Conservation (phyloP, 2,797 vertebrate genomes). For the Heliangelus exortis region DNA sequence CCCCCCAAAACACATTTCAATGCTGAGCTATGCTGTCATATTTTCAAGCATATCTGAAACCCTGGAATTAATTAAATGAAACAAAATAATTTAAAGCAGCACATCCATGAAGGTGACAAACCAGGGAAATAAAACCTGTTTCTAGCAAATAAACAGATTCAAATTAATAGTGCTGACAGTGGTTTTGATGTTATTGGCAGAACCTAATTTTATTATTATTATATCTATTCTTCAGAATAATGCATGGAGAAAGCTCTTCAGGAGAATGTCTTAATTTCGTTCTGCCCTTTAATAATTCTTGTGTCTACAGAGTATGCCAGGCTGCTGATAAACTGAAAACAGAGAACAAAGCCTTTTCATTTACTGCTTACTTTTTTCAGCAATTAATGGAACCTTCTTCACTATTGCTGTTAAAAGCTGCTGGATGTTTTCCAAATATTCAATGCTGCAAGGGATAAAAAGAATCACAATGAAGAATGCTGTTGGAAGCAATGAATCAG, state of each 20-base stretch:
- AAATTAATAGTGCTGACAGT: background rate
- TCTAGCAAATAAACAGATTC: background rate
- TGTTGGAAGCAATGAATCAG: background rate
- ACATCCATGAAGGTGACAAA: background rate
- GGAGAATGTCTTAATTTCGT: background rate
- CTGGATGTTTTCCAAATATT: conserved; percentile 91
- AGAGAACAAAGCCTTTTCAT: conserved; percentile 15
- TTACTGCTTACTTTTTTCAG: conserved; percentile 89
- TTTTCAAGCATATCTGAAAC: background rate
- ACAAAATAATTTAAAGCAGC: background rate
- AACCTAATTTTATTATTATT: background rate
- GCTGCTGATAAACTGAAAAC: background rate
- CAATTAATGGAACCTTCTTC: conserved; percentile 95
- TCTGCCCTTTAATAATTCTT: background rate
- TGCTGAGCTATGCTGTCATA: background rate
- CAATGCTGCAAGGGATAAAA: conserved; percentile 81
- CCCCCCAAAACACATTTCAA: background rate
- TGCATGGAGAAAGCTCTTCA: background rate
- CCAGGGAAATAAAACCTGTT: background rate
- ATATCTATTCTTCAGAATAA: background rate
- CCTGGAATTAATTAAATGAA: background rate
- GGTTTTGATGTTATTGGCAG: background rate
- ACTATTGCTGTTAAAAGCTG: conserved; percentile 93
- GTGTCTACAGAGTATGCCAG: background rate
- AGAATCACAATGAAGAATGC: conserved; percentile 17